These are phyloP conservation scores for Sebastes taczanowskii DNA, from an alignment of 2,797 vertebrate genomes.

Conservation along the genomic window DNA sequence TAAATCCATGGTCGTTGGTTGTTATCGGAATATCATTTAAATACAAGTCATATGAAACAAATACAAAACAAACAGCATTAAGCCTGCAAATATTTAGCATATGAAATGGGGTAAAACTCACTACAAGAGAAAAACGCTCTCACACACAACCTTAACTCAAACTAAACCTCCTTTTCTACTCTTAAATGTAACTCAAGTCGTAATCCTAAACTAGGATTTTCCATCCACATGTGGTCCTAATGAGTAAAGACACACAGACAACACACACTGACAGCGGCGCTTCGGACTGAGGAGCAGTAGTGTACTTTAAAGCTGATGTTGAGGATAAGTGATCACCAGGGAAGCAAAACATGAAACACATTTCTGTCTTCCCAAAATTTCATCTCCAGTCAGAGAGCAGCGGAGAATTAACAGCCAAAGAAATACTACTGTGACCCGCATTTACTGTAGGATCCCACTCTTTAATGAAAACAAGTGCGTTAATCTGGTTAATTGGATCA, in stretches of 20 bases:
- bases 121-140: neutral
- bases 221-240: neutral
- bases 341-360: constrained; percentile 19
- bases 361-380: constrained; percentile 18
- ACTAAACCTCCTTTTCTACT: neutral
- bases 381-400: neutral
- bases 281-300: neutral
- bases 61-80: neutral
- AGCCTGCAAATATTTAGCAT: neutral
- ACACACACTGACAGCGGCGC: neutral
- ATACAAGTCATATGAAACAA: no score
- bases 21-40: no score
- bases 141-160: neutral
- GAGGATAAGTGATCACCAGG: constrained; percentile 29
- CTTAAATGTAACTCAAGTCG: neutral
- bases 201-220: neutral
- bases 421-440: constrained; percentile 39
- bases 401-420: constrained; percentile 12
- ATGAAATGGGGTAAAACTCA: neutral
- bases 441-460: constrained; percentile 15
- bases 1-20: neutral
- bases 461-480: neutral
- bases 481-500: constrained; percentile 49
- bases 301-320: constrained; percentile 12
- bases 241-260: neutral